phyloP scores from a whole-genome alignment of 2,797 vertebrate species.

The Sebastes steindachneri region DNA sequence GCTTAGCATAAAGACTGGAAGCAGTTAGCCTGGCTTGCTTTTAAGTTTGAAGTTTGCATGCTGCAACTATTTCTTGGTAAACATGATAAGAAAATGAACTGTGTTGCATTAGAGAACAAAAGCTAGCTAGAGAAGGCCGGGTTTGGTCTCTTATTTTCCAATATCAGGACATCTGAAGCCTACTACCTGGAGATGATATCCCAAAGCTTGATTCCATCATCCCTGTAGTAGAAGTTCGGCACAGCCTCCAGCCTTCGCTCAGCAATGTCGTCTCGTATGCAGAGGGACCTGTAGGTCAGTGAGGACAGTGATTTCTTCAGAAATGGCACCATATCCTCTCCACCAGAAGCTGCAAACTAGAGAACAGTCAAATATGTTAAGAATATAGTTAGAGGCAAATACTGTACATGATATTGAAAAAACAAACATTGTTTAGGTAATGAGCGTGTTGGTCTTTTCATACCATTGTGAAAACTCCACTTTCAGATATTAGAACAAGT shows the following conservation, averaged over 20 bases:
- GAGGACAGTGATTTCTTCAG: conserved; percentile 25
- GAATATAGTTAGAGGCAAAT: neutral
- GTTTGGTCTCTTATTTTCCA: no score
- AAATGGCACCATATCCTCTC: conserved; percentile 31
- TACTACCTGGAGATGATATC: conserved; percentile 66
- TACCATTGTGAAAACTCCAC: conserved; percentile 53
- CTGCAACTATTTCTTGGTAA: neutral
- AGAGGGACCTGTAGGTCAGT: no score
- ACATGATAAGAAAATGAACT: no score
- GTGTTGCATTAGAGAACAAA: no score
- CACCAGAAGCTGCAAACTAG: conserved; percentile 65
- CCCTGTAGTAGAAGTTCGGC: no score
- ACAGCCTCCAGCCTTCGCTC: no score
- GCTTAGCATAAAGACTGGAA: no score
- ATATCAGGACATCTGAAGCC: neutral
- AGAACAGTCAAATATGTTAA: neutral
- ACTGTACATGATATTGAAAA: neutral
- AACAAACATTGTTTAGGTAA: neutral
- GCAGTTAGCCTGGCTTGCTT: no score
- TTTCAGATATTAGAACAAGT: conserved; percentile 39
- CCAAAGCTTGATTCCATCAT: no score
- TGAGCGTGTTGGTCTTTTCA: neutral
- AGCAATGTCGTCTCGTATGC: no score
- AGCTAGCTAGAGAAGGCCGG: no score
- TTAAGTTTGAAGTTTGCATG: neutral